Conservation (phyloP, 2,113 vertebrate species). For the Globicephala melas region DNA sequence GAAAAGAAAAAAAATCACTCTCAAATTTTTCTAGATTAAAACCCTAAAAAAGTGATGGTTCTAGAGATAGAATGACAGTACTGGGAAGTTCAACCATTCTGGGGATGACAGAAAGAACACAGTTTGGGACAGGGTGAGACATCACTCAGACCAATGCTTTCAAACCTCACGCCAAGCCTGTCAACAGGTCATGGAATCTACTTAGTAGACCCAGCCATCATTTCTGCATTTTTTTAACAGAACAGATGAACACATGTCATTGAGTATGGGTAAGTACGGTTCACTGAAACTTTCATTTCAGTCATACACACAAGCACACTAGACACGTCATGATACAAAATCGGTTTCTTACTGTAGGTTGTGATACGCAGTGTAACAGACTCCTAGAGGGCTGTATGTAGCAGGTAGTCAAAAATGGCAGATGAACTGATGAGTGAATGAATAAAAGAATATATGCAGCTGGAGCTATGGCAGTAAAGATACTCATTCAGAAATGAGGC, state of each 20-base stretch:
- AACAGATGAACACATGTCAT: background rate
- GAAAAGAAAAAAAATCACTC: background rate
- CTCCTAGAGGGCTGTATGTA: background rate
- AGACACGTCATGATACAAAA: background rate
- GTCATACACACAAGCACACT: background rate
- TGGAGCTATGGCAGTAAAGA: background rate
- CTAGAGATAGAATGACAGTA: background rate
- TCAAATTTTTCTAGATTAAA: background rate
- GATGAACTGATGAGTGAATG: background rate
- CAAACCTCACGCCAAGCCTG: background rate
- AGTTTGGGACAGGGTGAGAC: background rate
- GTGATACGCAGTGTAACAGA: background rate
- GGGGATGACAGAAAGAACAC: background rate
- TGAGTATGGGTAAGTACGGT: background rate
- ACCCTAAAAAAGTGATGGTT: background rate
- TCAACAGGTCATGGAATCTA: background rate
- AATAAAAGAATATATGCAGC: background rate
- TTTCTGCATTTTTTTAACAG: background rate
- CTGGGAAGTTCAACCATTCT: background rate
- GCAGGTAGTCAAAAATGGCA: background rate
- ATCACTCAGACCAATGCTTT: background rate
- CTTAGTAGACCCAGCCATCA: background rate
- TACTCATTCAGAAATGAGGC: background rate
- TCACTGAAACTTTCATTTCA: background rate
- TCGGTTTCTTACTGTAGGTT: background rate